Percentiles rank a stretch among this genome's conserved stretches.
phyloP scores from a whole-genome alignment of 2,797 vertebrate genomes.

The Ctenopoma kingsleyae region DNA sequence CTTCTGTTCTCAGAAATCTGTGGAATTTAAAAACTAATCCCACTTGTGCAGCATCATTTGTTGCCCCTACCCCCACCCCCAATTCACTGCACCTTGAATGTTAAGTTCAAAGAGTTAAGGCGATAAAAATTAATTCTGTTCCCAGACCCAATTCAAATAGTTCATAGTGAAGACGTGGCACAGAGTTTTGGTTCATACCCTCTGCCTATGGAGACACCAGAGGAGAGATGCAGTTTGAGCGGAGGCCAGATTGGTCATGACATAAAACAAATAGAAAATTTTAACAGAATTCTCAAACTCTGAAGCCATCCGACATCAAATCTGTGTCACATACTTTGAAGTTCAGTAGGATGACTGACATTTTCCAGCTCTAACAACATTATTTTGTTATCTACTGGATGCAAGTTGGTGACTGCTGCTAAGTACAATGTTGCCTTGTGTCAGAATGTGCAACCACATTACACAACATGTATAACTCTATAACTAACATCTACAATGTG shows the following conservation, averaged over 20 bases:
- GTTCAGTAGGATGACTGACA: conserved; percentile 26
- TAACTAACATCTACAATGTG: conserved; percentile 61
- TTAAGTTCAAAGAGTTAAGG: conserved; percentile 59
- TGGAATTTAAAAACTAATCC: conserved; percentile 57
- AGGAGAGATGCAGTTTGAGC: conserved; percentile 32
- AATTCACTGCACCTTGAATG: conserved; percentile 52
- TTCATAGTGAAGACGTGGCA: conserved; percentile 40
- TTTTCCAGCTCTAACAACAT: conserved; percentile 38
- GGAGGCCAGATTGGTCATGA: conserved; percentile 54
- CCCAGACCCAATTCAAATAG: conserved; percentile 41
- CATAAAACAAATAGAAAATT: conserved; percentile 48
- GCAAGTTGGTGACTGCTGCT: conserved; percentile 43
- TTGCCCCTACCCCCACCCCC: neutral
- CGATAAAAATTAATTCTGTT: conserved; percentile 47
- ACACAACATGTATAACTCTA: conserved; percentile 52
- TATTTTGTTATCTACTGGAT: conserved; percentile 28
- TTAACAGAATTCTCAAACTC: conserved; percentile 22
- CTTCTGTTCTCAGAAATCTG: conserved; percentile 41
- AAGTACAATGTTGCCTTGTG: conserved; percentile 40
- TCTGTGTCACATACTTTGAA: conserved; percentile 14
- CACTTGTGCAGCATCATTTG: conserved; percentile 39
- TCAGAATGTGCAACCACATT: conserved; percentile 61
- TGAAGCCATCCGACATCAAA: conserved; percentile 48
- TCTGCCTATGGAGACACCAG: conserved; percentile 31
- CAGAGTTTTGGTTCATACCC: conserved; percentile 52